Evolutionary conservation across 2,888 invertebrate species (phyloP).

Genomic region (Flexamia atlantica): DNA sequence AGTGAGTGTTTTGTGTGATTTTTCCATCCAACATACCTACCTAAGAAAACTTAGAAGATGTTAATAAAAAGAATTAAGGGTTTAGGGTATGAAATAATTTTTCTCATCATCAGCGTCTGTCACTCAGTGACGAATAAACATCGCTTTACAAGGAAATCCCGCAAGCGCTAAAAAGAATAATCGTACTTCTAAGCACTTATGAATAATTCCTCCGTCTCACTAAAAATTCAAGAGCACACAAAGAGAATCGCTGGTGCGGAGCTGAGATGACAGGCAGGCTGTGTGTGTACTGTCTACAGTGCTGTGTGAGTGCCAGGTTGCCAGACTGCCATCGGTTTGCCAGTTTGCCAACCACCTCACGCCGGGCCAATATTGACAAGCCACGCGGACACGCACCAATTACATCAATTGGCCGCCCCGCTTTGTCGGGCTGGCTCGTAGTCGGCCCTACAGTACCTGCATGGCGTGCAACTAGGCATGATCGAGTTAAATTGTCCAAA

Average conservation of each 20-base stretch:
- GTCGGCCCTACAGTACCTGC: too few relatives aligned
- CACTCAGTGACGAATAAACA: too few relatives aligned
- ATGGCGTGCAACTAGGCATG: too few relatives aligned
- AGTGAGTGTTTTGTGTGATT: too few relatives aligned
- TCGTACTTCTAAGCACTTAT: not conserved
- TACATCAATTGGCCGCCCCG: conserved; percentile 44
- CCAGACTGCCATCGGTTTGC: not conserved
- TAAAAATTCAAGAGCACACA: conserved; percentile 10
- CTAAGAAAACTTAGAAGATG: too few relatives aligned
- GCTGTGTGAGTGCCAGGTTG: not conserved
- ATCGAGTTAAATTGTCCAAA: too few relatives aligned
- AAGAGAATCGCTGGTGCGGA: conserved; percentile 9
- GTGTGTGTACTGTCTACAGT: not conserved
- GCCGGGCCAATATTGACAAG: conserved; percentile 53
- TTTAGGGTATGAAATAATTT: too few relatives aligned
- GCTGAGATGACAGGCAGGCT: not conserved
- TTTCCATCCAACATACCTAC: too few relatives aligned
- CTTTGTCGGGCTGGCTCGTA: not conserved
- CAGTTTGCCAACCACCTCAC: conserved; percentile 18
- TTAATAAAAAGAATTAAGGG: too few relatives aligned
- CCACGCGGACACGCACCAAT: conserved; percentile 52
- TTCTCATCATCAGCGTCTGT: too few relatives aligned
- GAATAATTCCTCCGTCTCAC: conserved; percentile 36
- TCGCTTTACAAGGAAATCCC: not conserved
- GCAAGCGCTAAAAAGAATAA: not conserved